Base-by-base conservation (phyloP, 1,140 invertebrate species). In the Pomacea maculata region DNA sequence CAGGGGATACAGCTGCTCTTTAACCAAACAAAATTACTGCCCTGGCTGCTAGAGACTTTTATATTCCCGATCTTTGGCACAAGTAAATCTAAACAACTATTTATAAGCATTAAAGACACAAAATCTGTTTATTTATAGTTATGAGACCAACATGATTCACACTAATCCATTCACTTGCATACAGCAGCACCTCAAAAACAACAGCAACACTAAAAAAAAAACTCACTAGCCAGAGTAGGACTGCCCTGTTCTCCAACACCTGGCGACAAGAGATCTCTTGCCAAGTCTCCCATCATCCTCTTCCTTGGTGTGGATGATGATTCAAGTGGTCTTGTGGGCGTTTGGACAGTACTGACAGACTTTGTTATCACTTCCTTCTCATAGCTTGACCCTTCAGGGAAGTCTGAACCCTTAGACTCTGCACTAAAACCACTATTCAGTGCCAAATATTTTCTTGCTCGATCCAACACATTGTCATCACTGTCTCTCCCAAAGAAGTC, bases 381-480 rank as follows among this genome's bases (percentile, higher is more conserved):
- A 45, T 1, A 14, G 17, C 54, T 65, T 6, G 55, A 19, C n/a
- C 34, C 21, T 19, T 70, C 52, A 10, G 17, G 8, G 21, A 29
- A 2, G 29, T 54, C 12, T 8, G 3, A 9, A 52, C 12, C 67
- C 54, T 52, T 15, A 21, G 65, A 29, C 12, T 34, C 29, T 11
- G 21, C 21, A 34, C 67, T 65, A 65, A 4, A 6, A 14, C 21
- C 67, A 34, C 67, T 70, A n/a, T 78, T 65, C 1, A 54, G 57
- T 19, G 77, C 65, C 45, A 78, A 52, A 52, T 78, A 78, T 4
- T 78, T n/a, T 21, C 61, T 68, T 9, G 77, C 77, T 57, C 77
- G 65, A 14, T 57, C 45, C 67, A 78, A 52, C 45, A 78, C 67
- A 29, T 65, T 78, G 67, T 78, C 77, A 25, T 78, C 70, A 54